phyloP scores from a whole-genome alignment of 2,113 vertebrate species.

The Xenopus laevis region DNA sequence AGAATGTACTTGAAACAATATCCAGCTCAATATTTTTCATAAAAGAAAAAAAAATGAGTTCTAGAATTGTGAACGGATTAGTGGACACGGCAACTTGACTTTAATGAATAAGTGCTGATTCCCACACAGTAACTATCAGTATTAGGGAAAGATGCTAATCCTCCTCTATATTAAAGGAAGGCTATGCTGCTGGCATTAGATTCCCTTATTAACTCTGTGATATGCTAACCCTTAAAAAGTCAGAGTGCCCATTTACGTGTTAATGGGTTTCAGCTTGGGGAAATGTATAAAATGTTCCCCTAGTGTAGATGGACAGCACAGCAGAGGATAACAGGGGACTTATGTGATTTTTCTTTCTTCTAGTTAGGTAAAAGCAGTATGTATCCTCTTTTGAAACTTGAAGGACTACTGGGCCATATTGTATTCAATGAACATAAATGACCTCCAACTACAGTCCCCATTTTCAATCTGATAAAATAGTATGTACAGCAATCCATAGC shows the following conservation, averaged over 20 bases:
- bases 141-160: slow-evolving; percentile 41
- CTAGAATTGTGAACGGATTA: slow-evolving; percentile 35
- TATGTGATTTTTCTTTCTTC: too few species aligned
- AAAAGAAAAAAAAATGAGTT: slow-evolving; percentile 30
- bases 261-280: slow-evolving; percentile 16
- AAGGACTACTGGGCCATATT: too few species aligned
- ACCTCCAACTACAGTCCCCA: too few species aligned
- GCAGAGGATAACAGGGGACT: too few species aligned
- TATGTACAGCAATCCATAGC: slow-evolving; percentile 33
- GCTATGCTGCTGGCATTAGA: slow-evolving; percentile 29
- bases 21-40: slow-evolving; percentile 41
- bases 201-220: slow-evolving; percentile 27
- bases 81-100: slow-evolving; percentile 45
- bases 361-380: too few species aligned
- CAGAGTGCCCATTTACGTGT: slow-evolving; percentile 24
- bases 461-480: slow-evolving; percentile 61
- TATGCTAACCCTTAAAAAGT: slow-evolving; percentile 20
- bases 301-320: too few species aligned
- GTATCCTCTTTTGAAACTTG: too few species aligned
- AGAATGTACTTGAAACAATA: slow-evolving; percentile 41
- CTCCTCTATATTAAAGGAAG: slow-evolving; percentile 31
- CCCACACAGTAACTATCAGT: slow-evolving; percentile 37
- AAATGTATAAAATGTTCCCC: background rate
- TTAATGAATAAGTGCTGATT: slow-evolving; percentile 46
- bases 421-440: too few species aligned